Evolutionary conservation across 1,140 invertebrate species (phyloP).

Genomic region (Euschistus heros): DNA sequence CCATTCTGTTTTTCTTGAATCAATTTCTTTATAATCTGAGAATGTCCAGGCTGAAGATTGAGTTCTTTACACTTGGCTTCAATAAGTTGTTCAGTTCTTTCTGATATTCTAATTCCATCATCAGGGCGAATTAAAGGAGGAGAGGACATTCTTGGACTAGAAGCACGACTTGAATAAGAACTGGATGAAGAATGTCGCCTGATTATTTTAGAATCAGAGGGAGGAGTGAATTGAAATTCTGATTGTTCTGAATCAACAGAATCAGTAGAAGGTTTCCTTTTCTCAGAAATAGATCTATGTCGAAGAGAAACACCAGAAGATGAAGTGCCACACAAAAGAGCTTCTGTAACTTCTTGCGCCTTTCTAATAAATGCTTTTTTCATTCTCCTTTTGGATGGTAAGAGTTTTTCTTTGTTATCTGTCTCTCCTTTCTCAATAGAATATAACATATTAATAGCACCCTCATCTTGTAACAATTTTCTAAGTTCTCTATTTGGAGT

Average conservation of each 20-base stretch:
- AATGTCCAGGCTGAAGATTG: conserved; percentile 34
- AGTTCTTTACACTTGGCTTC: conserved; percentile 31
- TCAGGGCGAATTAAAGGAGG: neutral
- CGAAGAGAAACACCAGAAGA: conserved; percentile 6
- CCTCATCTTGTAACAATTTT: conserved; percentile 67
- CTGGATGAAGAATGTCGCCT: conserved; percentile 63
- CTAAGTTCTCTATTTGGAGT: conserved; percentile 55
- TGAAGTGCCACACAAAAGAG: conserved; percentile 36
- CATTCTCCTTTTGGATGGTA: conserved; percentile 32
- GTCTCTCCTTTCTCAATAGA: conserved; percentile 46
- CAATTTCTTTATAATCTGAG: conserved; percentile 20
- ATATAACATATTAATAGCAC: conserved; percentile 72
- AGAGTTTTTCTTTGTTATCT: conserved; percentile 31
- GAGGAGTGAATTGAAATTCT: conserved; percentile 35
- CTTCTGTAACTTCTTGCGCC: conserved; percentile 44
- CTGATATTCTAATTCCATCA: conserved; percentile 16
- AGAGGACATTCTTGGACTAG: conserved; percentile 35
- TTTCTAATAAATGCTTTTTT: conserved; percentile 32
- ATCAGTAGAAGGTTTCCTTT: conserved; percentile 29
- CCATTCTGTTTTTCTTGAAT: conserved; percentile 25
- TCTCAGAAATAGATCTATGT: conserved; percentile 13
- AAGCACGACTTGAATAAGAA: conserved; percentile 62
- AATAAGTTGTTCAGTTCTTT: conserved; percentile 20
- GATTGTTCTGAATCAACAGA: conserved; percentile 30
- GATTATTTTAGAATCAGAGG: conserved; percentile 67